A percentile compares a stretch with the other conserved stretches of the same genome.
These are phyloP conservation scores for Caenorhabditis wallacei DNA, from an alignment of 2,888 invertebrate species.

Conservation along the genomic window DNA sequence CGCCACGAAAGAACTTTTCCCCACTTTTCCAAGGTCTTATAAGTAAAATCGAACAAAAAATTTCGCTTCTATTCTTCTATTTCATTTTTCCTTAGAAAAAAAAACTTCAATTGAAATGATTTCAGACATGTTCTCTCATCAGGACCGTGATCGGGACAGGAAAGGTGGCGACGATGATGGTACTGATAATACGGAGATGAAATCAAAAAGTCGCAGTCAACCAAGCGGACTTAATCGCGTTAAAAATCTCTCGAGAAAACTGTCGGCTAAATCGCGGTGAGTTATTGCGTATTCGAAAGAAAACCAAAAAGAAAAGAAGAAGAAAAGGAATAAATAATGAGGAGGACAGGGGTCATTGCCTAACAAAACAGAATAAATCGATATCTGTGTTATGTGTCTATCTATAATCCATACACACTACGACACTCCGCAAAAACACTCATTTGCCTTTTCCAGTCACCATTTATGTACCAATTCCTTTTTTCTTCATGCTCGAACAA, in stretches of 20 bases:
- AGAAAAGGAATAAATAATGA: background rate
- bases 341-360: background rate
- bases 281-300: constrained; percentile 1
- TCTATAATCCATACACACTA: background rate
- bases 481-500: constrained; percentile 14
- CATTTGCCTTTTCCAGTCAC: background rate
- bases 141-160: constrained; percentile 51
- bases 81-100: no score
- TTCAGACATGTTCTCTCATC: constrained; percentile 64
- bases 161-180: constrained; percentile 51
- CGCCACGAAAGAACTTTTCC: constrained; percentile 2
- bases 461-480: background rate
- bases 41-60: no score
- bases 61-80: no score
- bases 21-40: background rate
- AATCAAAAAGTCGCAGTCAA: constrained; percentile 77
- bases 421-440: constrained; percentile 3
- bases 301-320: constrained; percentile 1
- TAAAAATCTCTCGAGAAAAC: constrained; percentile 78
- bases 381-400: background rate
- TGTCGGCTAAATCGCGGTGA: constrained; percentile 76
- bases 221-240: constrained; percentile 80
- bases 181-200: constrained; percentile 65
- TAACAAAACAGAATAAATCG: background rate
- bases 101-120: no score